phyloP scores from a whole-genome alignment of 23 tunicate species.

The Phallusia fumigata region DNA sequence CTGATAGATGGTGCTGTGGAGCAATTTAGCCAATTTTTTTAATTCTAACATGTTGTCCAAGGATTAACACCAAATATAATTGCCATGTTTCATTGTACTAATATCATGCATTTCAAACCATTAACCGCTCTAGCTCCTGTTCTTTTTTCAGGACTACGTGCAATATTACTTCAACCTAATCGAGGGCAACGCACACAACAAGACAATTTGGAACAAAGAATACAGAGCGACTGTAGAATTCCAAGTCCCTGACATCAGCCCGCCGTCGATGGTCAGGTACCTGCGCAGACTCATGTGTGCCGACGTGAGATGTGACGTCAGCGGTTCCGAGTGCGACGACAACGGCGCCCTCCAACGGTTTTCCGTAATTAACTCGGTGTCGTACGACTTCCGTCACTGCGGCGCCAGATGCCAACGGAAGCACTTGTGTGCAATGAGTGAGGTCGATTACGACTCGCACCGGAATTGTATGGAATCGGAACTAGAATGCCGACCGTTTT shows the following conservation, averaged over 20 bases:
- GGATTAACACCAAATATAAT: too few species aligned
- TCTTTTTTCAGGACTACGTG: constrained; percentile 55
- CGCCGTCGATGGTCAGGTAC: constrained; percentile 22
- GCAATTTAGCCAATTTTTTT: too few species aligned
- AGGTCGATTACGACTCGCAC: constrained; percentile 3
- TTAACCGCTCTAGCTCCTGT: too few species aligned
- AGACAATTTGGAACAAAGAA: constrained; percentile 51
- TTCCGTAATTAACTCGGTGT: constrained; percentile 21
- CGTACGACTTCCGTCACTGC: constrained; percentile 16
- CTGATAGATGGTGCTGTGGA: too few species aligned
- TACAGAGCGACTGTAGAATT: constrained; percentile 66
- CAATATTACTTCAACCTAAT: constrained; percentile 64
- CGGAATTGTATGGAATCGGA: background rate
- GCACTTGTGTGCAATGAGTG: constrained; percentile 26
- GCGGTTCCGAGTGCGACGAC: constrained; percentile 1
- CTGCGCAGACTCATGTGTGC: background rate
- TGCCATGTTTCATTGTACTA: too few species aligned
- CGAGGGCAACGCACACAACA: constrained; percentile 36
- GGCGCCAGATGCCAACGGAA: constrained; percentile 15
- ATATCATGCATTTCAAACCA: too few species aligned
- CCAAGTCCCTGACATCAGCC: constrained; percentile 35
- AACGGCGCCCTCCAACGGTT: constrained; percentile 16
- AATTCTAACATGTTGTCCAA: too few species aligned
- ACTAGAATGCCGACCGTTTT: background rate
- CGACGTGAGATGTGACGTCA: constrained; percentile 2